Percentiles rank a stretch among this genome's conserved stretches.
Conservation (phyloP, 1,140 invertebrate species). For the Latrodectus geometricus region DNA sequence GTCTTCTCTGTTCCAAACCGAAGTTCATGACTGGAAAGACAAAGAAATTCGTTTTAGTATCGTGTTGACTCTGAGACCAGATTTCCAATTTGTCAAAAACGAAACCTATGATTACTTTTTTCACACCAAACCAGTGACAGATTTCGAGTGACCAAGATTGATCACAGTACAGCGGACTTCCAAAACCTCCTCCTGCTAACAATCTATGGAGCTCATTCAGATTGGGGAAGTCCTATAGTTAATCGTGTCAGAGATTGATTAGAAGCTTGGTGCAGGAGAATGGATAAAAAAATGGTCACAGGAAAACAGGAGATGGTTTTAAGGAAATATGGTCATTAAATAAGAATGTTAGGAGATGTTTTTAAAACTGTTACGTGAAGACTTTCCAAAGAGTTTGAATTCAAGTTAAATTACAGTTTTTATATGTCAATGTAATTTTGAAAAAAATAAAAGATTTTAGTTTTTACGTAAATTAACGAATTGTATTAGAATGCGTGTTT, state of each 20-base stretch:
- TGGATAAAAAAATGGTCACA: neutral
- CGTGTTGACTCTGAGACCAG: constrained; percentile 35
- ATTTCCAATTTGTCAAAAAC: constrained; percentile 43
- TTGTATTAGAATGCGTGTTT: too few species aligned
- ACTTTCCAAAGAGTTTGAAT: too few species aligned
- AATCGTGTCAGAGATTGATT: constrained; percentile 53
- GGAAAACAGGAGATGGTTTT: neutral
- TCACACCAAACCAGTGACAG: constrained; percentile 31
- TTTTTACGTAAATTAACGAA: too few species aligned
- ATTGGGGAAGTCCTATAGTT: constrained; percentile 30
- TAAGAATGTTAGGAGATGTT: too few species aligned
- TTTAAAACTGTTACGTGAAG: too few species aligned
- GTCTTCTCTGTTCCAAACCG: neutral
- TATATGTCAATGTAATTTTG: too few species aligned
- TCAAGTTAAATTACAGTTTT: too few species aligned
- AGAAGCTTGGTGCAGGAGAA: neutral
- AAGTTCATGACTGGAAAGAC: constrained; percentile 13
- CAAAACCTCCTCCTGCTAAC: neutral
- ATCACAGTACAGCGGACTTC: constrained; percentile 12
- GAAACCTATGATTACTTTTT: constrained; percentile 56
- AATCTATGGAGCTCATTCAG: constrained; percentile 39
- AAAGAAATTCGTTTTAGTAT: constrained; percentile 42
- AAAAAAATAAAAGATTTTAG: too few species aligned
- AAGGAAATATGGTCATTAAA: neutral
- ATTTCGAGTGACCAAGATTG: constrained; percentile 50